phyloP scores from a whole-genome alignment of 1,140 invertebrate species.

The Sycophila sp. region DNA sequence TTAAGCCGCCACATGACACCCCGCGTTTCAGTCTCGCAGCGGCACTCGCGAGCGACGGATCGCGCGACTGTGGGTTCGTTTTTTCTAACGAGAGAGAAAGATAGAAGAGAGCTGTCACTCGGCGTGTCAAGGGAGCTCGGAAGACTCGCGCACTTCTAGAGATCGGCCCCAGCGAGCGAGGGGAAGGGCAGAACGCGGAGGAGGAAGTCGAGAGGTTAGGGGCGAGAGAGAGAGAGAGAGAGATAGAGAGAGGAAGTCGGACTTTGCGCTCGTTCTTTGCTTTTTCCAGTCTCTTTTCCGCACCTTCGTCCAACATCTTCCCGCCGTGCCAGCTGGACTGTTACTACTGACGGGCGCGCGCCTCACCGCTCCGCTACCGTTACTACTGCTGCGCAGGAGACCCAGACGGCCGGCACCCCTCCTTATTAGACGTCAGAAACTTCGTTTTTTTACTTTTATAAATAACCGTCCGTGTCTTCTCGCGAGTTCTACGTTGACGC shows the following conservation, averaged over 20 bases:
- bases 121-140: too few relatives aligned
- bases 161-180: too few relatives aligned
- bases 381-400: too few relatives aligned
- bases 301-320: neutral
- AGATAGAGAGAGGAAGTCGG: neutral
- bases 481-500: neutral
- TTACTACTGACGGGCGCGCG: neutral
- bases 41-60: conserved; percentile 54
- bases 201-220: neutral
- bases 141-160: too few relatives aligned
- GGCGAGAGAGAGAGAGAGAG: neutral
- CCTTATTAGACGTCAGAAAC: conserved; percentile 8
- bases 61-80: conserved; percentile 15
- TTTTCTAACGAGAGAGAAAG: conserved; percentile 12
- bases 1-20: conserved; percentile 57
- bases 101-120: neutral
- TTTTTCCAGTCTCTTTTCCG: neutral
- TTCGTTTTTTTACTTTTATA: conserved; percentile 50
- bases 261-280: neutral
- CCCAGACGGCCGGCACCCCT: too few relatives aligned
- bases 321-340: neutral
- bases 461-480: conserved; percentile 19
- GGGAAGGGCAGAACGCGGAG: neutral
- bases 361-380: too few relatives aligned
- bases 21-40: conserved; percentile 63